Evolutionary conservation across 1,140 invertebrate genomes (phyloP).

Genomic region (Heterodera carotae): DNA sequence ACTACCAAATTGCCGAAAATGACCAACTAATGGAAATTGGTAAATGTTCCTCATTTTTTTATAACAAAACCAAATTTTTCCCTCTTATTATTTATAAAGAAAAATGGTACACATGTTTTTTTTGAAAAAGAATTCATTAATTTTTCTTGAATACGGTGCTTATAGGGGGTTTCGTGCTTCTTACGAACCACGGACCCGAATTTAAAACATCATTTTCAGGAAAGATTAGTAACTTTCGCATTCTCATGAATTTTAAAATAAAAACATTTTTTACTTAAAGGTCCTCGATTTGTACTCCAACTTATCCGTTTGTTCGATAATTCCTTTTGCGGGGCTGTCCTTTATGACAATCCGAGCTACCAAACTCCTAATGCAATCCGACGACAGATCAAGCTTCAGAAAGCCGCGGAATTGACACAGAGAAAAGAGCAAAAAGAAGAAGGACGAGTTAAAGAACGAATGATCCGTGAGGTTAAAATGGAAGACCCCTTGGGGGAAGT

Average conservation of each 20-base stretch:
- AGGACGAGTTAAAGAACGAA: constrained; percentile 37
- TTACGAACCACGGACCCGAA: constrained; percentile 10
- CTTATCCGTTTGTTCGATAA: constrained; percentile 87
- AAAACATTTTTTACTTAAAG: constrained; percentile 22
- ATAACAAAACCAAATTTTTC: neutral
- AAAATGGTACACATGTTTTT: no score
- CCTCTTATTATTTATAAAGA: no score
- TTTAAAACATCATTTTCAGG: no score
- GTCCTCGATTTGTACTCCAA: constrained; percentile 83
- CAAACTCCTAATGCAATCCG: constrained; percentile 76
- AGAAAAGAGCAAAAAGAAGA: constrained; percentile 37
- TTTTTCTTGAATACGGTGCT: no score
- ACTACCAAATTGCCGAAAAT: constrained; percentile 96
- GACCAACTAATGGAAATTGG: constrained; percentile 91
- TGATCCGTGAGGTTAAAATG: constrained; percentile 28
- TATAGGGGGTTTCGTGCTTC: no score
- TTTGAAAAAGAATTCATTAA: no score
- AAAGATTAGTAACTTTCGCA: no score
- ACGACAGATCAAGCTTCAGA: constrained; percentile 46
- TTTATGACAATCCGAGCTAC: constrained; percentile 92
- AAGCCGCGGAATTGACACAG: constrained; percentile 28
- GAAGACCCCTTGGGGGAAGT: constrained; percentile 46
- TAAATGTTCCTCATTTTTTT: constrained; percentile 48
- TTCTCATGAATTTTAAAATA: no score
- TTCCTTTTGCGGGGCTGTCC: constrained; percentile 86